Percentiles rank a stretch among this genome's conserved stretches.
Evolutionary conservation across 2,113 vertebrate genomes (phyloP).

Genomic region (Dipodomys merriami): DNA sequence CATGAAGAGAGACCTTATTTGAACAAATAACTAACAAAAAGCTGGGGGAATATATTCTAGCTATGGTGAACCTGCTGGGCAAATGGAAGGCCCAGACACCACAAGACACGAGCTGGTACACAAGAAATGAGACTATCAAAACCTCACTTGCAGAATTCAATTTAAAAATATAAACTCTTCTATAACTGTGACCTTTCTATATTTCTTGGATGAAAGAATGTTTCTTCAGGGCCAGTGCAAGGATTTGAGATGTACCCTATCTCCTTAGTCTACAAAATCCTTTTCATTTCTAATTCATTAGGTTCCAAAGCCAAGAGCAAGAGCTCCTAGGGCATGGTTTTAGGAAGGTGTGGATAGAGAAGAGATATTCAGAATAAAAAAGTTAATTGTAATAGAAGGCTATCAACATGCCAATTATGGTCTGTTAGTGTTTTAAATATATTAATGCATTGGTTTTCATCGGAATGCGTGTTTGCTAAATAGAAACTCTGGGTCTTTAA

Average conservation of each 20-base stretch:
- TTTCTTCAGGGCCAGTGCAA: background rate
- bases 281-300: background rate
- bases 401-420: background rate
- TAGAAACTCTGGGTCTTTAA: background rate
- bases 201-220: background rate
- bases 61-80: too few relatives aligned
- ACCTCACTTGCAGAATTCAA: background rate
- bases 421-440: background rate
- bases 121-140: background rate
- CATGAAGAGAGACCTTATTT: too few relatives aligned
- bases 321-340: background rate
- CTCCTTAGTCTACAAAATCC: background rate
- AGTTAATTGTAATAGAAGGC: background rate
- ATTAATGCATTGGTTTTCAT: background rate
- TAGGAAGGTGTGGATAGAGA: accelerated
- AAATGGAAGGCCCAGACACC: too few relatives aligned
- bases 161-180: background rate
- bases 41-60: too few relatives aligned
- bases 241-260: background rate
- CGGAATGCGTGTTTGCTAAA: background rate
- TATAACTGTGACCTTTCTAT: background rate
- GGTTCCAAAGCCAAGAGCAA: background rate
- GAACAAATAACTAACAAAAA: too few relatives aligned
- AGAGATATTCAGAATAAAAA: background rate
- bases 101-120: too few relatives aligned